phyloP scores from a whole-genome alignment of 1,140 invertebrate genomes.

The Ephestia elutella region DNA sequence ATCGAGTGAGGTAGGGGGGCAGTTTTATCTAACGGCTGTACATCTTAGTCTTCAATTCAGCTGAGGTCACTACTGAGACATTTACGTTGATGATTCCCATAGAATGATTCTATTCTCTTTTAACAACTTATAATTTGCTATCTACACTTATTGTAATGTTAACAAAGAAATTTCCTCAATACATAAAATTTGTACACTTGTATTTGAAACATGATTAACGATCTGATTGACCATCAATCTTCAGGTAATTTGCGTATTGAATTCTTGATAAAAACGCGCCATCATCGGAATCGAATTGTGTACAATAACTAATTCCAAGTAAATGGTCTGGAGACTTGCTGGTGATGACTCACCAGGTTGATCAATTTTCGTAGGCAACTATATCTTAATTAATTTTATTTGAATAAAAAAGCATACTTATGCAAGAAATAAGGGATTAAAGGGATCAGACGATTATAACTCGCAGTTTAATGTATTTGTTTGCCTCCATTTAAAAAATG shows the following conservation, averaged over 20 bases:
- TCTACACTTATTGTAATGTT: not conserved
- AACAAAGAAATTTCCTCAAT: not conserved
- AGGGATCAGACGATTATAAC: no score
- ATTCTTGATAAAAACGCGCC: not conserved
- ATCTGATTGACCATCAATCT: not conserved
- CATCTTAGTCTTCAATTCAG: no score
- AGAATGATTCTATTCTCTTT: not conserved
- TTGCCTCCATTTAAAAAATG: no score
- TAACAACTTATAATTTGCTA: not conserved
- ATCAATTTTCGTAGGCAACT: not conserved
- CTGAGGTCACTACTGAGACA: no score
- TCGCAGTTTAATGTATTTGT: no score
- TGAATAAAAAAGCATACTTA: no score
- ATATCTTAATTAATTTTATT: no score
- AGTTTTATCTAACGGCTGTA: no score
- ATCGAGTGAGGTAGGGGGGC: no score
- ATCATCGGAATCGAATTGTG: not conserved
- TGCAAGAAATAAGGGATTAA: no score
- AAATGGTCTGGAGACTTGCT: not conserved
- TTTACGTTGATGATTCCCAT: no score
- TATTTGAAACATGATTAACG: not conserved
- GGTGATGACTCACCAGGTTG: not conserved
- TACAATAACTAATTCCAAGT: not conserved
- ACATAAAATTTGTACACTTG: not conserved
- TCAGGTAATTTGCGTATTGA: constrained; percentile 3